Base-by-base conservation (phyloP, 2,113 vertebrate genomes). In the Seriola rivoliana region DNA sequence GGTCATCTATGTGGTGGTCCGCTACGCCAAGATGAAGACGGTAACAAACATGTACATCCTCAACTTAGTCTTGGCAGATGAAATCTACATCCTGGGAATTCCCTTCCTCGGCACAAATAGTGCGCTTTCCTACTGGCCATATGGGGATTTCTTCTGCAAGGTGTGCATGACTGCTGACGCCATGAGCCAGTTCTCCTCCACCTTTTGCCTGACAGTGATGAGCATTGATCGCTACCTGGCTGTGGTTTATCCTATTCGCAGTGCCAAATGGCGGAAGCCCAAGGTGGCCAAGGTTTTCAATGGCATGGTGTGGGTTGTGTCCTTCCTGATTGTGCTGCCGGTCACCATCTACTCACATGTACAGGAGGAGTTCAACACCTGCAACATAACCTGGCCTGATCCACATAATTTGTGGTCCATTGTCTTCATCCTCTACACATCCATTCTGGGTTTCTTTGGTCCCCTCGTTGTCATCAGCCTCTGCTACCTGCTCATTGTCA, bases 21-120 rank as follows among this genome's bases (percentile, higher is more conserved):
- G 96, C 1, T 96, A 97, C 0, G 92, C 96, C 94, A 97, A 97
- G 93, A 97, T 97, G 96, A 97, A 97, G 77, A 97, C 97, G 0
- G 97, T 97, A 60, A 99, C 98, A 84, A 98, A 99, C 89, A 96
- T 98, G 57, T 99, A 99, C 91, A 97, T 99, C 89, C 93, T 99
- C n/a, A 99, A 99, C 85, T 87, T 99, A 58, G 97, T 97, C 0
- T 82, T 99, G 60, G 97, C 98, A 0, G 98, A 99, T 0, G 97
- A 97, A 10, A 95, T 99, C 14, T 96, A 97, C 82, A 96, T 99
- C 94, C 84, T 99, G 32, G 97, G 97, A 3, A 93, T 99, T 80
- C 97, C 97, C 6, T 97, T 99, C 86, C 85, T 97, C 34, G 96
- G 96, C 69, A 96, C 96, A 0, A 97, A 97, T 11, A 97, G 96